phyloP scores from a whole-genome alignment of 1,140 invertebrate genomes.

The Phymastichus coffea region DNA sequence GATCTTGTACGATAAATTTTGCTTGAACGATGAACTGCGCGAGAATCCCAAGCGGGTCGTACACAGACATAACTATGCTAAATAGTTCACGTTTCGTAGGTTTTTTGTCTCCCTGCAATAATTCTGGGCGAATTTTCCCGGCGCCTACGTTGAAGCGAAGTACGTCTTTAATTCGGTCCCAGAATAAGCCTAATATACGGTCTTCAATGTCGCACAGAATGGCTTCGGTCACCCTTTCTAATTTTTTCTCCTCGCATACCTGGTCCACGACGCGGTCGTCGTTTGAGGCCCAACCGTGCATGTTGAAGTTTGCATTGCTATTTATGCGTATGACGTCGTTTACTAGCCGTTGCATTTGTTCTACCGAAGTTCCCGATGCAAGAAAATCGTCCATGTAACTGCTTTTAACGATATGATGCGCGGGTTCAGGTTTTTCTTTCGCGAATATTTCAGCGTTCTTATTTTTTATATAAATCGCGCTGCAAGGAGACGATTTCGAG shows the following conservation, averaged over 20 bases:
- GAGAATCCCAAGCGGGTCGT: slow-evolving; percentile 36
- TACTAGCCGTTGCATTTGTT: slow-evolving; percentile 30
- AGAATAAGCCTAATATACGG: slow-evolving; percentile 7
- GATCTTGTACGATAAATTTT: slow-evolving; percentile 33
- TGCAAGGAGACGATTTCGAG: slow-evolving; percentile 39
- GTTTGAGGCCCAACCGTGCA: slow-evolving; percentile 19
- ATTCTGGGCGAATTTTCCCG: not conserved
- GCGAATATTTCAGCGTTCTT: slow-evolving; percentile 36
- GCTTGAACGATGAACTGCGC: slow-evolving; percentile 20
- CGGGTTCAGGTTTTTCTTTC: slow-evolving; percentile 30
- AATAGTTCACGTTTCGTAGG: slow-evolving; percentile 28
- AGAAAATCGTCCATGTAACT: slow-evolving; percentile 49
- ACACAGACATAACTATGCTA: slow-evolving; percentile 33
- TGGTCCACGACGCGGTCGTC: too few species aligned
- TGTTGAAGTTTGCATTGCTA: slow-evolving; percentile 7
- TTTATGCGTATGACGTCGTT: slow-evolving; percentile 37
- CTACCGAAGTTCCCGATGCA: slow-evolving; percentile 31
- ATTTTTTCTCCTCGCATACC: not conserved
- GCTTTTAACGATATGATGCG: slow-evolving; percentile 31
- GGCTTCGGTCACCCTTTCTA: not conserved
- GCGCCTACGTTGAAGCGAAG: not conserved
- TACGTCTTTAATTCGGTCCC: not conserved
- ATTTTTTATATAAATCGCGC: slow-evolving; percentile 42
- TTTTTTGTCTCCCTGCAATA: slow-evolving; percentile 5
- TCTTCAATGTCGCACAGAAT: not conserved